A percentile compares a stretch with the other conserved stretches of the same genome.
Conservation (phyloP, 2,113 vertebrate species). For the Mesoclemmys tuberculata region DNA sequence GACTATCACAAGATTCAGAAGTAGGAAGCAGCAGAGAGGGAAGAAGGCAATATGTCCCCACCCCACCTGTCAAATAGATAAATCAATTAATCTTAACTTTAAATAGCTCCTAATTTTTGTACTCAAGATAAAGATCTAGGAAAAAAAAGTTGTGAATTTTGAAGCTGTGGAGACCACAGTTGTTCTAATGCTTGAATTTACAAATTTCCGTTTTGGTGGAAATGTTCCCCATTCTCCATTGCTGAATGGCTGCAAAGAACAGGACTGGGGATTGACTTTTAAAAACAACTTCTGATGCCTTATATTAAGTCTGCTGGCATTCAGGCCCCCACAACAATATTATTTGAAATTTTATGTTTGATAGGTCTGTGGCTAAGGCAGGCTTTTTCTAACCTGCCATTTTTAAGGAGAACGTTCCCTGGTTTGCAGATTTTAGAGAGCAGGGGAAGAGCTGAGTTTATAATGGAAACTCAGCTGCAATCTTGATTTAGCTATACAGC, state of each 20-base stretch:
- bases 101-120: too few species aligned
- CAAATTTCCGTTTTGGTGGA: background rate
- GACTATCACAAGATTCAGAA: too few species aligned
- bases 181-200: background rate
- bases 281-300: background rate
- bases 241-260: background rate
- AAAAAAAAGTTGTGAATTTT: too few species aligned
- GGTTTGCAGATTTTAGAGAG: background rate
- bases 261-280: background rate
- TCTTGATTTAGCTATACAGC: background rate
- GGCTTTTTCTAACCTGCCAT: background rate
- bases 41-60: too few species aligned
- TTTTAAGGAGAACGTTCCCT: background rate
- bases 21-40: too few species aligned
- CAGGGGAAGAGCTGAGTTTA: background rate
- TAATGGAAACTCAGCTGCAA: background rate
- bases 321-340: background rate
- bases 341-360: background rate
- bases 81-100: too few species aligned
- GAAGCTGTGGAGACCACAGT: background rate
- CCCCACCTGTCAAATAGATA: too few species aligned
- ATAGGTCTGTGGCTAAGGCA: background rate
- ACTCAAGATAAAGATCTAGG: too few species aligned
- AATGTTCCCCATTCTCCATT: constrained; percentile 3
- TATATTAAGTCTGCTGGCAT: background rate